phyloP scores from a whole-genome alignment of 2,888 invertebrate genomes.

The Cheilosia grossa region DNA sequence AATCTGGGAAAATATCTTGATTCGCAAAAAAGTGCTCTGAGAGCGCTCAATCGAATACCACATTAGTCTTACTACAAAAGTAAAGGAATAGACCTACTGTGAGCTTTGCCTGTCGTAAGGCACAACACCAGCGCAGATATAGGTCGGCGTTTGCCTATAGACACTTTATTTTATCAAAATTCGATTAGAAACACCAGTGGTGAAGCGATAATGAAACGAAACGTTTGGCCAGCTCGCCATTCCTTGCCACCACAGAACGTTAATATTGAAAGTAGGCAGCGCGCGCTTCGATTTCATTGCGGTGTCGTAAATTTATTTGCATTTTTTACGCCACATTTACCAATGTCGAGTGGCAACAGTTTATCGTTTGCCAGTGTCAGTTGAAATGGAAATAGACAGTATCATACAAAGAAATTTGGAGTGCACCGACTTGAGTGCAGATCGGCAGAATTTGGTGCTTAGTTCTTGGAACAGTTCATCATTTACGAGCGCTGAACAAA shows the following conservation, averaged over 20 bases:
- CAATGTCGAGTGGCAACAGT: not conserved
- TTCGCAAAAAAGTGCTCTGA: too few relatives aligned
- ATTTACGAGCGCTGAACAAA: not conserved
- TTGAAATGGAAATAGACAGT: not conserved
- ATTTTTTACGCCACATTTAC: not conserved
- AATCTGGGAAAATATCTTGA: too few relatives aligned
- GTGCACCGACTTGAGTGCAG: not conserved
- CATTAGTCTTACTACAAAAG: too few relatives aligned
- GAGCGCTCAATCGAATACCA: too few relatives aligned
- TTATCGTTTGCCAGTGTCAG: not conserved
- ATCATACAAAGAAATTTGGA: not conserved
- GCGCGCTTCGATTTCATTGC: not conserved
- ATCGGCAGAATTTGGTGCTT: not conserved
- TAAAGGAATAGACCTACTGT: too few relatives aligned
- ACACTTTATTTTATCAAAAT: conserved; percentile 22
- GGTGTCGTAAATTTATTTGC: conserved; percentile 18
- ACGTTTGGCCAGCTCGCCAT: not conserved
- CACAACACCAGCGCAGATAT: not conserved
- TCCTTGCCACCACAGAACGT: not conserved
- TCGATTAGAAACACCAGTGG: conserved; percentile 18
- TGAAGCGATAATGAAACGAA: conserved; percentile 8
- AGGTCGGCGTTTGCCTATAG: not conserved
- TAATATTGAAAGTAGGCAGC: not conserved
- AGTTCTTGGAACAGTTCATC: not conserved
- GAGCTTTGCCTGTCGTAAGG: too few relatives aligned